Percentiles rank a stretch among this genome's conserved stretches.
Evolutionary conservation across 2,797 vertebrate genomes (phyloP).

Genomic region (Sebastiscus tertius): DNA sequence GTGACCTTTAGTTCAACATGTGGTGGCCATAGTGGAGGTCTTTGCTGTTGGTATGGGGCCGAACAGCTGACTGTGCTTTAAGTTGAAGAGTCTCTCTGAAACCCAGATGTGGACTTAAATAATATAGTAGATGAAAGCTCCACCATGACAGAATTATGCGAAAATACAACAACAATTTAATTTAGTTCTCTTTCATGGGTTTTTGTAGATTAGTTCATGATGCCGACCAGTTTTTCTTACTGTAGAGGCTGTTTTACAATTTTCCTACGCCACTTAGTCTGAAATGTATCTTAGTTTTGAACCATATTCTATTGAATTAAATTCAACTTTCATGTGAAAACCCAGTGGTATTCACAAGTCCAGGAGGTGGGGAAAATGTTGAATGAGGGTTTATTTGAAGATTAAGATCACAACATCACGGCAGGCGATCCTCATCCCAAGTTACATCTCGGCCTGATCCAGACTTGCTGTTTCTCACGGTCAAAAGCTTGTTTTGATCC

Average conservation of each 20-base stretch:
- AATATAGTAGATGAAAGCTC: neutral
- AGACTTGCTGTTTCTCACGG: neutral
- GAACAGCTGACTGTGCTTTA: slow-evolving; percentile 20
- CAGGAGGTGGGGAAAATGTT: neutral
- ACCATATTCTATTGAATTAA: neutral
- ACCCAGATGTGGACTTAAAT: neutral
- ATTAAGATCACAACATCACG: neutral
- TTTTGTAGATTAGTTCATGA: neutral
- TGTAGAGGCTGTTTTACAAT: neutral
- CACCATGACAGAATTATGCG: neutral
- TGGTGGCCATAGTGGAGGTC: neutral
- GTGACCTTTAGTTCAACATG: slow-evolving; percentile 3
- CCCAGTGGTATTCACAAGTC: neutral
- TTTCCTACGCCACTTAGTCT: neutral
- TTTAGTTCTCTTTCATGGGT: neutral
- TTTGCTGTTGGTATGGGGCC: neutral
- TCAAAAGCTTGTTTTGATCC: neutral
- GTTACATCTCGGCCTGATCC: neutral
- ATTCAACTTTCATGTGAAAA: neutral
- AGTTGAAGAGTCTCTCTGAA: slow-evolving; percentile 12
- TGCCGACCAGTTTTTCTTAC: neutral
- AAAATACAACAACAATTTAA: neutral
- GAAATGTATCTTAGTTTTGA: neutral
- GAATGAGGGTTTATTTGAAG: neutral
- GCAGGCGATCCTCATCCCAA: neutral